A percentile compares a stretch with the other conserved stretches of the same genome.
These are phyloP conservation scores for Bruchidius siliquastri DNA, from an alignment of 2,888 invertebrate genomes.

Conservation along the genomic window DNA sequence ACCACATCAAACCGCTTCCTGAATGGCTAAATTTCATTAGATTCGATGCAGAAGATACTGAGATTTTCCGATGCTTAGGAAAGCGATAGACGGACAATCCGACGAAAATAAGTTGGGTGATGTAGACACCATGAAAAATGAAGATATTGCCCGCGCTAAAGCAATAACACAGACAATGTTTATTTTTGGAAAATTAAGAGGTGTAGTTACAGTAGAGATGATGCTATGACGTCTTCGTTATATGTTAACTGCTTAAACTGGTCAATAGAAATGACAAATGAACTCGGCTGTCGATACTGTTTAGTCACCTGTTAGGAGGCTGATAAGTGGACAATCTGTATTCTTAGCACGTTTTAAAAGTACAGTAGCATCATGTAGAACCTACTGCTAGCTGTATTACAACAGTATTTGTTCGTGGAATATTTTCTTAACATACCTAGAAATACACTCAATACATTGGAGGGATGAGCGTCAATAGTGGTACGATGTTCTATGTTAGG, in stretches of 20 bases:
- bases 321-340: not conserved
- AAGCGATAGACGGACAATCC: too few relatives aligned
- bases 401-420: not conserved
- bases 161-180: not conserved
- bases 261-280: not conserved
- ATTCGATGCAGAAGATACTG: too few relatives aligned
- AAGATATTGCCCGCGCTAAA: too few relatives aligned
- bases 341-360: not conserved
- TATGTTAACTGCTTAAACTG: not conserved
- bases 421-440: not conserved
- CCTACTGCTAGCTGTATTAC: not conserved
- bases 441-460: not conserved
- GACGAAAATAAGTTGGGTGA: too few relatives aligned
- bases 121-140: too few relatives aligned
- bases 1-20: too few relatives aligned
- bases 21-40: too few relatives aligned
- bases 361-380: not conserved
- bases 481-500: too few relatives aligned
- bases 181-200: not conserved
- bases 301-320: not conserved
- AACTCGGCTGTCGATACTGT: not conserved
- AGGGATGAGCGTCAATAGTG: not conserved
- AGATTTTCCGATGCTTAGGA: too few relatives aligned
- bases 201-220: not conserved
- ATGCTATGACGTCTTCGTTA: not conserved